Evolutionary conservation across 1,140 invertebrate genomes (phyloP).

Genomic region (Ephestia elutella): DNA sequence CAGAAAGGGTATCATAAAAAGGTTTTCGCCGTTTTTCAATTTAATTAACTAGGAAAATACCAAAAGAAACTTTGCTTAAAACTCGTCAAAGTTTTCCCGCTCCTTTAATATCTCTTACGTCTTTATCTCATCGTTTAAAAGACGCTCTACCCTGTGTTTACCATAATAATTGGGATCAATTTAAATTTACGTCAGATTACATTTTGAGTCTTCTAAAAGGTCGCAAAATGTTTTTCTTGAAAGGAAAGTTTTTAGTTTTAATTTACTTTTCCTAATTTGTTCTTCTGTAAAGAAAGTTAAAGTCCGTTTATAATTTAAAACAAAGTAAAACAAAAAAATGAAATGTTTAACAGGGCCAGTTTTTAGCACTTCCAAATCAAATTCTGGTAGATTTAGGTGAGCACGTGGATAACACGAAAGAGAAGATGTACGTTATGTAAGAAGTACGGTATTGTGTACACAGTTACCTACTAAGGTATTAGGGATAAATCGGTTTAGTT

Average conservation of each 20-base stretch:
- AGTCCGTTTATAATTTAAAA: too few relatives aligned
- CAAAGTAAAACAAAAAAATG: too few relatives aligned
- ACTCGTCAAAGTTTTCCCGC: not conserved
- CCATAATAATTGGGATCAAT: conserved; percentile 8
- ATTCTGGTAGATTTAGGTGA: too few relatives aligned
- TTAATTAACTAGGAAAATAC: not conserved
- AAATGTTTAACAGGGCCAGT: too few relatives aligned
- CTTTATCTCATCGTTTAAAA: not conserved
- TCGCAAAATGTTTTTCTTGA: not conserved
- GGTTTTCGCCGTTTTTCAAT: not conserved
- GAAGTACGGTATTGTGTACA: too few relatives aligned
- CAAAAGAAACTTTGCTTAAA: not conserved
- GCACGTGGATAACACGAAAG: too few relatives aligned
- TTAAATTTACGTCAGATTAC: conserved; percentile 15
- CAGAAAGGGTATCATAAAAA: not conserved
- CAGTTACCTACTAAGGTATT: too few relatives aligned
- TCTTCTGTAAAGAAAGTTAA: not conserved
- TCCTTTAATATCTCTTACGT: not conserved
- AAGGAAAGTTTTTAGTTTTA: not conserved
- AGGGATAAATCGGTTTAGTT: too few relatives aligned
- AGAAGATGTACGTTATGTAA: too few relatives aligned
- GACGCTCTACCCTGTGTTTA: not conserved
- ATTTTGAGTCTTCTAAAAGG: not conserved
- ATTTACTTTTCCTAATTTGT: not conserved
- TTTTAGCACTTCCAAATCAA: too few relatives aligned